These are phyloP conservation scores for Chaenodraco wilsoni DNA, from an alignment of 2,797 vertebrate genomes.

Conservation along the genomic window DNA sequence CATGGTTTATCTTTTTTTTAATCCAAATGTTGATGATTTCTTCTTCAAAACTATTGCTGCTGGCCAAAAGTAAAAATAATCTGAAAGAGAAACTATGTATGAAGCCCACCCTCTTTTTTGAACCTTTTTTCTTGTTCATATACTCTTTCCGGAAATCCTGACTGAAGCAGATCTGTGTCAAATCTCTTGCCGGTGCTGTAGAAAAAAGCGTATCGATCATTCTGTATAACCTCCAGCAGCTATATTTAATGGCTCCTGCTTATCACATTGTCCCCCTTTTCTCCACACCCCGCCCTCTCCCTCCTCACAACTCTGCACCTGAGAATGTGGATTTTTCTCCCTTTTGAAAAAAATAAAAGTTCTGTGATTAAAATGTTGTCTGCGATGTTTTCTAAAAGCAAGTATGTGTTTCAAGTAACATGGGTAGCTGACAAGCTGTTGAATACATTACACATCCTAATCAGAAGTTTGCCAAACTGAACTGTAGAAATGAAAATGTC, in stretches of 20 bases:
- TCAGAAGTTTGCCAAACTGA: background rate
- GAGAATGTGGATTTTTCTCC: conserved; percentile 81
- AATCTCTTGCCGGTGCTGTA: conserved; percentile 75
- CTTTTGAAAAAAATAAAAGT: conserved; percentile 84
- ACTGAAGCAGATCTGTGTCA: conserved; percentile 76
- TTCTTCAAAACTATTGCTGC: conserved; percentile 79
- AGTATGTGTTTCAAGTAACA: background rate
- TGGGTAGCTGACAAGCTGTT: background rate
- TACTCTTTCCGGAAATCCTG: conserved; percentile 64
- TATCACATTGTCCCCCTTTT: conserved; percentile 59
- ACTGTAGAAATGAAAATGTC: background rate
- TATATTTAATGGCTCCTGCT: conserved; percentile 79
- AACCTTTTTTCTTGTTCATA: conserved; percentile 47
- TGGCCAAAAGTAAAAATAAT: conserved; percentile 77
- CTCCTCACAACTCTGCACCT: conserved; percentile 64
- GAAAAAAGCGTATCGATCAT: conserved; percentile 80
- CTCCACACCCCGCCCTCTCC: conserved; percentile 18
- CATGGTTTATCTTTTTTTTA: conserved; percentile 74
- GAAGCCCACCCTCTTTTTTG: conserved; percentile 45
- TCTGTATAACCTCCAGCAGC: conserved; percentile 82
- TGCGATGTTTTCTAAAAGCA: background rate
- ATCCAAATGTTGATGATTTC: conserved; percentile 72
- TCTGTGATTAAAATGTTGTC: conserved; percentile 75
- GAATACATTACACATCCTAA: background rate
- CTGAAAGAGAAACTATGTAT: conserved; percentile 64